phyloP scores from a whole-genome alignment of 2,113 vertebrate genomes.

The Stictonetta naevosa region DNA sequence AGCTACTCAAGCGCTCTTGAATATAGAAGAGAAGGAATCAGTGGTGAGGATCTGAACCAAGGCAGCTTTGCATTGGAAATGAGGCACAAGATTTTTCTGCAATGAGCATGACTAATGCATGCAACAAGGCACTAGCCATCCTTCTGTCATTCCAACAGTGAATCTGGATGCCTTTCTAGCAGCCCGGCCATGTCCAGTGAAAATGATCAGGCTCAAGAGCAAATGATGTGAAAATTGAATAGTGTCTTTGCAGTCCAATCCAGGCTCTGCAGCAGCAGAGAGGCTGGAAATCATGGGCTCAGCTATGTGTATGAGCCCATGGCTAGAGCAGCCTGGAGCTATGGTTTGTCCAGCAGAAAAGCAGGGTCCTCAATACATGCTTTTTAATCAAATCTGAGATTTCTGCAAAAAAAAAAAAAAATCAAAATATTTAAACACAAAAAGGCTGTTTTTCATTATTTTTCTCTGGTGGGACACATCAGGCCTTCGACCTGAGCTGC shows the following conservation, averaged over 20 bases:
- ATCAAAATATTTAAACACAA: not conserved
- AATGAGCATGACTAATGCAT: not conserved
- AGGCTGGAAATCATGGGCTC: not conserved
- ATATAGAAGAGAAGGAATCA: not conserved
- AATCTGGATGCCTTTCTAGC: not conserved
- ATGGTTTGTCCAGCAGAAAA: not conserved
- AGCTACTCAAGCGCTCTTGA: not conserved
- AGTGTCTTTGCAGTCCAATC: not conserved
- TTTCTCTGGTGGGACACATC: not conserved
- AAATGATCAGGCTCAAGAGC: not conserved
- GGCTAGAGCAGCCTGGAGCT: not conserved
- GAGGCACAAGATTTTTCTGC: not conserved
- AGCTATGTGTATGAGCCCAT: not conserved
- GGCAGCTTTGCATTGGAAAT: conserved; percentile 6
- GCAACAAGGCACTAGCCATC: not conserved
- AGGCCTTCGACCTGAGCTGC: not conserved
- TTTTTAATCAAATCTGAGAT: not conserved
- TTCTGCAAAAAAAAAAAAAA: not conserved
- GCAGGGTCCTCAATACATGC: not conserved
- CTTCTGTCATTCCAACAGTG: not conserved
- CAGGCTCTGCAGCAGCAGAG: not conserved
- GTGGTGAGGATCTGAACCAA: not conserved
- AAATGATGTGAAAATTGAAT: not conserved
- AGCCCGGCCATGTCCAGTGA: not conserved
- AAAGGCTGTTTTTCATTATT: not conserved